These are phyloP conservation scores for Melanotaenia pygmaea DNA, from an alignment of 2,797 vertebrate genomes.

Conservation along the genomic window DNA sequence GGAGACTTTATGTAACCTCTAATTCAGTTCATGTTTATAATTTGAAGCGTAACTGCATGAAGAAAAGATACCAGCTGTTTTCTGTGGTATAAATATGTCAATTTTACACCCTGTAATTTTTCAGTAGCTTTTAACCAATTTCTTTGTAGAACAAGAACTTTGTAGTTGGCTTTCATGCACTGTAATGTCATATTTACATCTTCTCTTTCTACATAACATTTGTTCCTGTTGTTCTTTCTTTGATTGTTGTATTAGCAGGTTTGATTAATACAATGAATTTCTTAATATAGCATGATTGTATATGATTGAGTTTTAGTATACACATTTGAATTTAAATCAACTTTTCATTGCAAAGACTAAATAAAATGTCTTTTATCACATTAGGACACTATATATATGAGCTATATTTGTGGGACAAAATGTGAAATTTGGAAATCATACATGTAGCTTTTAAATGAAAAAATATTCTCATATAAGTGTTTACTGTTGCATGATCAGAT, in stretches of 20 bases:
- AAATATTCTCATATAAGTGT: background rate
- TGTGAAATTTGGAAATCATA: background rate
- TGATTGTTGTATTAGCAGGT: background rate
- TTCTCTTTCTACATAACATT: background rate
- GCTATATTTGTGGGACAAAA: background rate
- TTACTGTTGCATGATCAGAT: background rate
- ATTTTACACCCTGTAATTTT: conserved; percentile 20
- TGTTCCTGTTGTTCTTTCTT: background rate
- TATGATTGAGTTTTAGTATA: too few species aligned
- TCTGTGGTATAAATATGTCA: conserved; percentile 9
- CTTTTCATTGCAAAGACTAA: too few species aligned
- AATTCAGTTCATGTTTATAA: conserved; percentile 41
- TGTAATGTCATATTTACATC: background rate
- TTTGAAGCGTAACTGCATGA: conserved; percentile 24
- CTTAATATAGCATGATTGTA: background rate
- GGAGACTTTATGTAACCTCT: conserved; percentile 35
- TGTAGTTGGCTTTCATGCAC: background rate
- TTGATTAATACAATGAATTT: background rate
- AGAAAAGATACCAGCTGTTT: conserved; percentile 36
- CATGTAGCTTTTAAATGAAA: background rate
- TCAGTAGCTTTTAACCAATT: conserved; percentile 4
- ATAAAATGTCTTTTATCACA: too few species aligned
- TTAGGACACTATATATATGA: background rate
- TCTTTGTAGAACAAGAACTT: background rate
- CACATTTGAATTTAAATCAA: too few species aligned